phyloP scores from a whole-genome alignment of 1,140 invertebrate genomes.

The Trinorchestia longiramus region DNA sequence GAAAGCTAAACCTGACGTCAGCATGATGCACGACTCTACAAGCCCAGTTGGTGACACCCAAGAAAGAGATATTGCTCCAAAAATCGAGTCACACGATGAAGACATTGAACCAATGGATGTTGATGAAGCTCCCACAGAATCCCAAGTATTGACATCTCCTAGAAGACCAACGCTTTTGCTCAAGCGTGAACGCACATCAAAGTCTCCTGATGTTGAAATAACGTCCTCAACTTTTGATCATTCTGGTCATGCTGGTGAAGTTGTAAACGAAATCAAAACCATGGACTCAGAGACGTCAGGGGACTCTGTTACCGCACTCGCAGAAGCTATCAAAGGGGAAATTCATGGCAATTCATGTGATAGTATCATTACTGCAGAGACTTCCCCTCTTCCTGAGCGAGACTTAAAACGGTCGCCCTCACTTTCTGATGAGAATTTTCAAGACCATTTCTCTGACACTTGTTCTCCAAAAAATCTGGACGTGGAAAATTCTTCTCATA shows the following conservation, averaged over 20 bases:
- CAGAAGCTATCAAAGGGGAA: not conserved
- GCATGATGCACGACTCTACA: not conserved
- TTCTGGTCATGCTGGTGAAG: not conserved
- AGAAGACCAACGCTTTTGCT: not conserved
- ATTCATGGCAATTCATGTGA: not conserved
- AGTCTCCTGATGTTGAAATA: constrained; percentile 22
- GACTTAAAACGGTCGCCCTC: not conserved
- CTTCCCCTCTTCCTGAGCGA: not conserved
- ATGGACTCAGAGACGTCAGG: not conserved
- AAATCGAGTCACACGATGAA: not conserved
- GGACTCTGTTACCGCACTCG: not conserved
- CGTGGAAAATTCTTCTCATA: not conserved
- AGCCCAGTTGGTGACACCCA: not conserved
- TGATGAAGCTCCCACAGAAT: not conserved
- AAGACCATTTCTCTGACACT: not conserved
- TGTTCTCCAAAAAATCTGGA: not conserved
- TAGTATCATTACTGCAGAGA: not conserved
- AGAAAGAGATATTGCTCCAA: not conserved
- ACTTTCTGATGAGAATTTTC: not conserved
- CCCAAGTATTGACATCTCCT: not conserved
- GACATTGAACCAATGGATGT: not conserved
- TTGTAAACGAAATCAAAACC: not conserved
- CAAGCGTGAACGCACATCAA: not conserved
- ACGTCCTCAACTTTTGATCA: not conserved
- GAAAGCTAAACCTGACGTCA: constrained; percentile 12